Conservation (phyloP, 2,797 vertebrate genomes). For the Fundulus diaphanus region DNA sequence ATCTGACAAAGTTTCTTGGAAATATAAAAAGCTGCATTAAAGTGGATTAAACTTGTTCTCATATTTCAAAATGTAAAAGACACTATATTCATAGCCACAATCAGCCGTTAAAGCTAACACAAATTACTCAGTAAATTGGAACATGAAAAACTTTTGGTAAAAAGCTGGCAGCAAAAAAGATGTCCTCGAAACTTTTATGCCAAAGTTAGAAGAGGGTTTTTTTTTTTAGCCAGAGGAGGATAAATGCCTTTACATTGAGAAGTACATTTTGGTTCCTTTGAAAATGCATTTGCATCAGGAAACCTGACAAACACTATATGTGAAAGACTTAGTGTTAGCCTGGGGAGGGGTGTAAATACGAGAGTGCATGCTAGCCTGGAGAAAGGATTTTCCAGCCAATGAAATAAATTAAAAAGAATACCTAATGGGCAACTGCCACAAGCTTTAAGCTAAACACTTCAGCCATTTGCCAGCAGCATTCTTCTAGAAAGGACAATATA, state of each 20-base stretch:
- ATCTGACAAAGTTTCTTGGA: no score
- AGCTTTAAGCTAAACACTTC: conserved; percentile 40
- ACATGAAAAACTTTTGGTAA: neutral
- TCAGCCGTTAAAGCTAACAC: no score
- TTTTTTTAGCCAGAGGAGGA: neutral
- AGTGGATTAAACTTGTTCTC: no score
- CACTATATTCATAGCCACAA: no score
- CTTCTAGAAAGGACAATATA: conserved; percentile 14
- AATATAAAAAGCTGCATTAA: no score
- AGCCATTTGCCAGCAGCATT: conserved; percentile 23
- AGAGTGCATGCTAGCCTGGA: conserved; percentile 34
- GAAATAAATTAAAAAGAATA: conserved; percentile 63
- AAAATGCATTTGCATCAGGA: conserved; percentile 28
- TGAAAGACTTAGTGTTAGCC: conserved; percentile 14
- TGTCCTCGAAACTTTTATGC: neutral
- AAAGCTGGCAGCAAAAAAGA: neutral
- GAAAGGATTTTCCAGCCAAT: conserved; percentile 33
- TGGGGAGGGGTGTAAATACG: conserved; percentile 1
- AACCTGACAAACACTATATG: conserved; percentile 16
- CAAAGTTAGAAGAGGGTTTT: neutral
- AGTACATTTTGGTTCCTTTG: conserved; percentile 24
- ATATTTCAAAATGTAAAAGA: no score
- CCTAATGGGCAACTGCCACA: conserved; percentile 46
- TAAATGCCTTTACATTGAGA: conserved; percentile 1
- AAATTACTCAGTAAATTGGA: neutral